phyloP scores from a whole-genome alignment of 2,888 invertebrate species.

The Ceramica pisi region DNA sequence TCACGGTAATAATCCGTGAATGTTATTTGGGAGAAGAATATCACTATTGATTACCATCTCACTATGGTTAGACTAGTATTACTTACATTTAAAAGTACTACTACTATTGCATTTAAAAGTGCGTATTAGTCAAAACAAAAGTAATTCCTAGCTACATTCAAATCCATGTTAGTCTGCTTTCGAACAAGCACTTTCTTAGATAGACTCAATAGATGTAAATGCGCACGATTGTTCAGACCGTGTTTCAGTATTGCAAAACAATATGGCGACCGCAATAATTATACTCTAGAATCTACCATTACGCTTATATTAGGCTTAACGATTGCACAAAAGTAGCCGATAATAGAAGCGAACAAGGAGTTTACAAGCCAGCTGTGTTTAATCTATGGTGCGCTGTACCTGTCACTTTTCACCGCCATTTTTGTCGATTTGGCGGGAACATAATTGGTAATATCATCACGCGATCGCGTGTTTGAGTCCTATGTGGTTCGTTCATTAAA shows the following conservation, averaged over 20 bases:
- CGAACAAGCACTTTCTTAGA: constrained; percentile 73
- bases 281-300: constrained; percentile 75
- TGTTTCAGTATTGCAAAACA: constrained; percentile 78
- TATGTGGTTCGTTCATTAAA: constrained; percentile 51
- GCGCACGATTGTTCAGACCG: constrained; percentile 69
- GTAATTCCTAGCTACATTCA: constrained; percentile 39
- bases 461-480: constrained; percentile 77
- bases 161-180: constrained; percentile 62
- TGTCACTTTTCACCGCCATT: constrained; percentile 83
- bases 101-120: constrained; percentile 18
- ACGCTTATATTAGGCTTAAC: constrained; percentile 76
- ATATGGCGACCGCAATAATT: constrained; percentile 77
- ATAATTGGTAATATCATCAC: constrained; percentile 76
- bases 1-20: neutral
- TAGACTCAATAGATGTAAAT: constrained; percentile 74
- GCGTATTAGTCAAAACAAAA: constrained; percentile 34
- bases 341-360: constrained; percentile 75
- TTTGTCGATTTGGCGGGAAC: constrained; percentile 82
- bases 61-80: neutral
- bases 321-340: constrained; percentile 77
- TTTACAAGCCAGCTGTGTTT: constrained; percentile 77
- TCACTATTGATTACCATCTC: neutral
- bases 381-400: constrained; percentile 65
- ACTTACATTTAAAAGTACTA: neutral
- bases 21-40: too few relatives aligned